Percentiles rank a stretch among this genome's conserved stretches.
Evolutionary conservation across 2,113 vertebrate genomes (phyloP).

Genomic region (Aspiorhynchus laticeps): DNA sequence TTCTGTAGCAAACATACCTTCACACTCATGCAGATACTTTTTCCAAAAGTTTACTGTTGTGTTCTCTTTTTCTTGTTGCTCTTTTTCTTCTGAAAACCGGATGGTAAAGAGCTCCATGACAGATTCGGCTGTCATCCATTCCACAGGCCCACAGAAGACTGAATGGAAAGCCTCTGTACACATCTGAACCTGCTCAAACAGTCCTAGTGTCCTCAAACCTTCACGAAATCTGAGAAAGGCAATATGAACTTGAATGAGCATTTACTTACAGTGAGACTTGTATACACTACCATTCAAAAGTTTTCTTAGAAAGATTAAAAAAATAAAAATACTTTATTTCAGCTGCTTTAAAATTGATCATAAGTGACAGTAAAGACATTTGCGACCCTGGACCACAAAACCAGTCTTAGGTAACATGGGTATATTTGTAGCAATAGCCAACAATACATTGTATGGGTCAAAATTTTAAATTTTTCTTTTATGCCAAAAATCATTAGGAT

Average conservation of each 20-base stretch:
- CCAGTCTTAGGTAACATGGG: too few species aligned
- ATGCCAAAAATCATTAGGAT: too few species aligned
- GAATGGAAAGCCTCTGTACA: slow-evolving; percentile 79
- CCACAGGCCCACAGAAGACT: slow-evolving; percentile 79
- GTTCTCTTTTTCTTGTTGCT: slow-evolving; percentile 60
- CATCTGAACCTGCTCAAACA: slow-evolving; percentile 87
- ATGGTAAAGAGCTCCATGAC: slow-evolving; percentile 79
- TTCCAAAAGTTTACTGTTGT: slow-evolving; percentile 80
- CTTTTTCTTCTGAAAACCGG: slow-evolving; percentile 68
- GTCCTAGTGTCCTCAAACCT: slow-evolving; percentile 86
- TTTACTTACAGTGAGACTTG: not conserved
- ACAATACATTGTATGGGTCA: too few species aligned
- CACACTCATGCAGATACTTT: slow-evolving; percentile 83
- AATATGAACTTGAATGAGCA: not conserved
- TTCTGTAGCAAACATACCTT: slow-evolving; percentile 74
- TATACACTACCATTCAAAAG: not conserved
- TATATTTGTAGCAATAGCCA: too few species aligned
- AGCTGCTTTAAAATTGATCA: not conserved
- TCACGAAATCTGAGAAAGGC: slow-evolving; percentile 85
- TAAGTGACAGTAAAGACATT: too few species aligned
- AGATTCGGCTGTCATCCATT: slow-evolving; percentile 77
- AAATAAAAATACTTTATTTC: not conserved
- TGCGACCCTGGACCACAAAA: too few species aligned
- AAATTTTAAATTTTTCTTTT: too few species aligned
- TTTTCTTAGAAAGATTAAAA: too few species aligned